Evolutionary conservation across 2,113 vertebrate species (phyloP).

Genomic region (Motacilla alba): DNA sequence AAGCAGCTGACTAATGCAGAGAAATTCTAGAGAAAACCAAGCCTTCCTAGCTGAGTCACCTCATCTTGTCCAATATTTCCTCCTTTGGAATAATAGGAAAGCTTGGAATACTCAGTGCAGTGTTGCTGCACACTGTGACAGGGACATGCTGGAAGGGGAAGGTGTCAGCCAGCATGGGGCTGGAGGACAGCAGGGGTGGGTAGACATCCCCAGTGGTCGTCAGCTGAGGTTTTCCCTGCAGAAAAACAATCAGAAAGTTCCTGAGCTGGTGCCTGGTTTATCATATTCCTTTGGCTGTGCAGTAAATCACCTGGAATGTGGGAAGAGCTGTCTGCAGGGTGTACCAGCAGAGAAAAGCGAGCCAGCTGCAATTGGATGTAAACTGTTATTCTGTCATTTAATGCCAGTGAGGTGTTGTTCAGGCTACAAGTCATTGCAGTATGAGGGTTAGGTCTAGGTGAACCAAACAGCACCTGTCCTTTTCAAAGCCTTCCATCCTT

Average conservation of each 20-base stretch:
- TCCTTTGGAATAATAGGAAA: background rate
- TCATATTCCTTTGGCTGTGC: background rate
- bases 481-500: background rate
- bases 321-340: background rate
- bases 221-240: background rate
- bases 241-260: background rate
- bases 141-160: background rate
- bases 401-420: background rate
- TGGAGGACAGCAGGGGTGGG: background rate
- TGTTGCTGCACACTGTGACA: background rate
- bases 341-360: background rate
- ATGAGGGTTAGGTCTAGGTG: background rate
- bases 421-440: background rate
- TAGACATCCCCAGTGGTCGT: background rate
- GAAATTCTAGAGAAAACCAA: background rate
- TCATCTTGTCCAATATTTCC: background rate
- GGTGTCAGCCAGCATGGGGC: fast-evolving
- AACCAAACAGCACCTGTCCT: background rate
- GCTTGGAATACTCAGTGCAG: background rate
- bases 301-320: background rate
- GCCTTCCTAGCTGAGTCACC: background rate
- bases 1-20: background rate
- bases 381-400: background rate
- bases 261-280: background rate
- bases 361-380: background rate